Evolutionary conservation across 1,140 invertebrate species (phyloP).

Genomic region (Drosophila tropicalis): DNA sequence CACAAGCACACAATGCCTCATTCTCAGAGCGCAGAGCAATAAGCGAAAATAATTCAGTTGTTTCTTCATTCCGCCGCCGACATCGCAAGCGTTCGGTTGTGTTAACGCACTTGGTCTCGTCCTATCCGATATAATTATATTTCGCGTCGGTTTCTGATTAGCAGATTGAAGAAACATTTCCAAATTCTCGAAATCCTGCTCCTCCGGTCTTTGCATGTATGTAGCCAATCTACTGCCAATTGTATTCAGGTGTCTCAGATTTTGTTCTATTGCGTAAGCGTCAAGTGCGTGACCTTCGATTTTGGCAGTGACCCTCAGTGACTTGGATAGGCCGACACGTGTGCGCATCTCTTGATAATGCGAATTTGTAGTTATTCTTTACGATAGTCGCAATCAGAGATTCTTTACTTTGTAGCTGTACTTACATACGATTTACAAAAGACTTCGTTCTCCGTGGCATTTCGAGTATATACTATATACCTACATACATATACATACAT

Average conservation of each 20-base stretch:
- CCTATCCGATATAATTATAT: background rate
- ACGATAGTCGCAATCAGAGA: conserved; percentile 36
- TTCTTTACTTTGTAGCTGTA: conserved; percentile 41
- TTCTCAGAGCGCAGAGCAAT: conserved; percentile 49
- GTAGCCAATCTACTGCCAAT: conserved; percentile 14
- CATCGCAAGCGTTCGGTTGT: conserved; percentile 76
- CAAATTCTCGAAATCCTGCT: background rate
- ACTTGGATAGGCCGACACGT: conserved; percentile 45
- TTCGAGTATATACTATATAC: conserved; percentile 3
- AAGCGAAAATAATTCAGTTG: conserved; percentile 76
- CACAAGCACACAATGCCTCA: conserved; percentile 8
- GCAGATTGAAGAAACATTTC: background rate
- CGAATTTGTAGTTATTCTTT: conserved; percentile 19
- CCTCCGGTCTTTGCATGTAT: conserved; percentile 28
- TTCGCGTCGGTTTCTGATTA: conserved; percentile 10
- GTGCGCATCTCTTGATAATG: conserved; percentile 56
- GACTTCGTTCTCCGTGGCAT: conserved; percentile 14
- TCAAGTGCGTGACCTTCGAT: conserved; percentile 45
- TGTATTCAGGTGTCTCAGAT: background rate
- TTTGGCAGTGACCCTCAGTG: conserved; percentile 42
- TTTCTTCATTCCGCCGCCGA: conserved; percentile 77
- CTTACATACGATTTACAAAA: background rate
- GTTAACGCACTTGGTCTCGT: conserved; percentile 29
- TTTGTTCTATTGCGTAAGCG: conserved; percentile 42
- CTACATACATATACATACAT: background rate